These are phyloP conservation scores for Drosophila anceps DNA, from an alignment of 2,888 invertebrate genomes.

Conservation along the genomic window DNA sequence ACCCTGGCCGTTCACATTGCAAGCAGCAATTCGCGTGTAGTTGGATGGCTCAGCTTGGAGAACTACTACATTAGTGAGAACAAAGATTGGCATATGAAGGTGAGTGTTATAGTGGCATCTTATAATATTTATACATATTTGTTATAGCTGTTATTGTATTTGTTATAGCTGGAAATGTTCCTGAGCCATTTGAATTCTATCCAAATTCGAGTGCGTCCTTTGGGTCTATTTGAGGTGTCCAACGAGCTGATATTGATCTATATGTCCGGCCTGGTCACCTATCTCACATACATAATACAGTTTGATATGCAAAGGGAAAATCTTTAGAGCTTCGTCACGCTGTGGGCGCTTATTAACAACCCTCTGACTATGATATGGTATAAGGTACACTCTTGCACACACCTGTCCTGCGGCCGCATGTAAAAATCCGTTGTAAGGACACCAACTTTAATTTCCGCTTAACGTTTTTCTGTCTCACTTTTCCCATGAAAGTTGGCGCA, in stretches of 20 bases:
- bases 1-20: slow-evolving; percentile 61
- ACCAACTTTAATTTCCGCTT: slow-evolving; percentile 65
- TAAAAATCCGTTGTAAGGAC: slow-evolving; percentile 71
- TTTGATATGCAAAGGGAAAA: slow-evolving; percentile 36
- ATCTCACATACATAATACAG: slow-evolving; percentile 66
- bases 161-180: slow-evolving; percentile 67
- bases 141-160: slow-evolving; percentile 52
- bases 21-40: slow-evolving; percentile 39
- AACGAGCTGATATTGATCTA: slow-evolving; percentile 68
- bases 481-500: slow-evolving; percentile 76
- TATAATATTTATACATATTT: background rate
- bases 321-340: slow-evolving; percentile 63
- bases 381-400: slow-evolving; percentile 26
- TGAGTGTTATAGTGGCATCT: background rate
- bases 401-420: slow-evolving; percentile 61
- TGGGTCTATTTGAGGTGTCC: slow-evolving; percentile 73
- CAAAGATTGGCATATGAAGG: slow-evolving; percentile 45
- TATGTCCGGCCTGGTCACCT: slow-evolving; percentile 68
- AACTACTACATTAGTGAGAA: slow-evolving; percentile 47
- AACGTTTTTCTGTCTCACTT: slow-evolving; percentile 69
- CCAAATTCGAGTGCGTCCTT: slow-evolving; percentile 63
- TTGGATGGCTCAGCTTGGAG: slow-evolving; percentile 60
- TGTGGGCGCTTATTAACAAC: slow-evolving; percentile 39
- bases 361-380: slow-evolving; percentile 32
- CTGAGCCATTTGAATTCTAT: slow-evolving; percentile 57